These are phyloP conservation scores for Aphyosemion australe DNA, from an alignment of 2,113 vertebrate species.

Conservation along the genomic window DNA sequence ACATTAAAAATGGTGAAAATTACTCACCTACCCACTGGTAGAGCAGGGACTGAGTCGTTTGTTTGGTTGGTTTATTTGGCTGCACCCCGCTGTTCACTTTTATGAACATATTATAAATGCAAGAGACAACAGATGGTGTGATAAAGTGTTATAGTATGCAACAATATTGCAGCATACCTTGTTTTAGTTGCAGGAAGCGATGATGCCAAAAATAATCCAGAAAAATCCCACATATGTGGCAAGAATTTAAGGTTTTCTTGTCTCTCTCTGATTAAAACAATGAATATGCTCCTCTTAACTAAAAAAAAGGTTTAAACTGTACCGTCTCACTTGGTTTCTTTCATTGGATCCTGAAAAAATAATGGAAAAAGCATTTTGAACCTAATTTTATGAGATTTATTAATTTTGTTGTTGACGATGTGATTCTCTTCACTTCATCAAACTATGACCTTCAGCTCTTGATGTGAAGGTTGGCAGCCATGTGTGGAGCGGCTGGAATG, in stretches of 20 bases:
- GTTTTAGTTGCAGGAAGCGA: slow-evolving; percentile 36
- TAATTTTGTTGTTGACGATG: too few relatives aligned
- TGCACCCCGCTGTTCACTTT: slow-evolving; percentile 42
- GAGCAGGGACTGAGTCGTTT: too few relatives aligned
- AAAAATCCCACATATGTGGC: slow-evolving; percentile 26
- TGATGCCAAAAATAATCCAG: slow-evolving; percentile 39
- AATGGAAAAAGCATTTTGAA: neutral
- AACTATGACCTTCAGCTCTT: too few relatives aligned
- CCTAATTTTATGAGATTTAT: neutral
- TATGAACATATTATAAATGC: slow-evolving; percentile 47
- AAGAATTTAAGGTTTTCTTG: slow-evolving; percentile 10
- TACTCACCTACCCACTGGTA: too few relatives aligned
- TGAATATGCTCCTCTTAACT: slow-evolving; percentile 6
- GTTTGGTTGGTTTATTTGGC: slow-evolving; percentile 12
- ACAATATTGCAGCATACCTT: slow-evolving; percentile 52
- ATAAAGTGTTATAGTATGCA: slow-evolving; percentile 47
- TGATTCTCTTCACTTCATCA: too few relatives aligned
- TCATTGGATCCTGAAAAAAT: neutral
- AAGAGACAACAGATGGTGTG: slow-evolving; percentile 62
- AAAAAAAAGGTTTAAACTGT: neutral
- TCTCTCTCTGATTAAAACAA: slow-evolving; percentile 13
- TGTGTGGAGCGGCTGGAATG: too few relatives aligned
- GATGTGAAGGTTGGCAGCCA: too few relatives aligned
- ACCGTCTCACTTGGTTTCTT: too few relatives aligned
- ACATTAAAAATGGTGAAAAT: neutral